A percentile compares a stretch with the other conserved stretches of the same genome.
Conservation (phyloP, 2,113 vertebrate species). For the Talpa occidentalis region DNA sequence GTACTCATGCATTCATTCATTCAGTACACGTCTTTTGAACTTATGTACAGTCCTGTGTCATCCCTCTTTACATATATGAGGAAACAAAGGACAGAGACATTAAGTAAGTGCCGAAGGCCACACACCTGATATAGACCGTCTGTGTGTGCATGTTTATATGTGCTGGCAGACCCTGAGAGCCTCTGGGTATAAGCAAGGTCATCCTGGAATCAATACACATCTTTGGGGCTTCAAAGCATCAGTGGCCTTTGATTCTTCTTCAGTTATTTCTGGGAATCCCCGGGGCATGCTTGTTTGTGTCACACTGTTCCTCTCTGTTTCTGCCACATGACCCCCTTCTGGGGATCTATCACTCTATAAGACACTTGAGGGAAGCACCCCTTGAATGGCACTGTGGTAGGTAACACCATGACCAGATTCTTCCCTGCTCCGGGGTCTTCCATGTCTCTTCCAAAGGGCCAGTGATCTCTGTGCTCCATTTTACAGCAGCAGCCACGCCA, state of each 20-base stretch:
- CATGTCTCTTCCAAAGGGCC: no score
- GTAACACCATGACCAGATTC: background rate
- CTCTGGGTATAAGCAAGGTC: background rate
- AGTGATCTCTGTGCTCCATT: background rate
- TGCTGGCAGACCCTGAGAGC: background rate
- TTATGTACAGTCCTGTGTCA: background rate
- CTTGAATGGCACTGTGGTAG: background rate
- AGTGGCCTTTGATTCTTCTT: background rate
- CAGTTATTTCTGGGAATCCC: background rate
- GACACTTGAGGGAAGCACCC: background rate
- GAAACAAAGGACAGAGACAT: background rate
- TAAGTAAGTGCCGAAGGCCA: background rate
- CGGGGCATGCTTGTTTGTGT: background rate
- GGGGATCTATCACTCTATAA: background rate
- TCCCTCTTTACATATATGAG: background rate
- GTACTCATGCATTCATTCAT: background rate
- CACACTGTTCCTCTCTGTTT: background rate
- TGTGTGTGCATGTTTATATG: background rate
- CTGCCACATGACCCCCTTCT: background rate
- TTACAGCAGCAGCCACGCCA: background rate
- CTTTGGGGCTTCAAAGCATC: background rate
- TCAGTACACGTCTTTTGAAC: background rate
- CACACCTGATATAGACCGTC: background rate
- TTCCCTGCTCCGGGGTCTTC: background rate
- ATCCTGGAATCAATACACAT: background rate